Conservation (phyloP, 2,797 vertebrate genomes). For the Sebastes wilsoni region DNA sequence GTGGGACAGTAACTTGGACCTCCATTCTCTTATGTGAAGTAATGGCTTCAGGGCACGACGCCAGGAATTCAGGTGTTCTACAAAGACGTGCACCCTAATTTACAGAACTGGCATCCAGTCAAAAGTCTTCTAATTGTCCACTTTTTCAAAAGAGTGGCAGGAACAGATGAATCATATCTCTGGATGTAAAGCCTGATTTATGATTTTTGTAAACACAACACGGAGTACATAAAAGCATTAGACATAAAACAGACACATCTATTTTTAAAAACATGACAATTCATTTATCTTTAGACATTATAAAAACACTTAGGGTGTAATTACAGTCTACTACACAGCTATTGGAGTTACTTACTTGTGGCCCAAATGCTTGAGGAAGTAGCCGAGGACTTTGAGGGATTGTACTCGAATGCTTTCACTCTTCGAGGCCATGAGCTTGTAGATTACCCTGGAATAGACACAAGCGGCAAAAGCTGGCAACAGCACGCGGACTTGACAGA, state of each 20-base stretch:
- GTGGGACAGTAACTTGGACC: constrained; percentile 28
- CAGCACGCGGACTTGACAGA: constrained; percentile 36
- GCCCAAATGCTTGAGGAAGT: constrained; percentile 96
- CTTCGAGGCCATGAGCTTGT: constrained; percentile 95
- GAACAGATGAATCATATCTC: constrained; percentile 17
- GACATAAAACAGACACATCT: neutral
- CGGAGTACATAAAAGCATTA: neutral
- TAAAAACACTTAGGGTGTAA: neutral
- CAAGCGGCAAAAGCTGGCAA: constrained; percentile 48
- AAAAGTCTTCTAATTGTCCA: constrained; percentile 10
- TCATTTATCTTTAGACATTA: constrained; percentile 7
- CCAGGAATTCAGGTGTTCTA: constrained; percentile 42
- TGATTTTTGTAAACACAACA: neutral
- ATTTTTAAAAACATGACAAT: neutral
- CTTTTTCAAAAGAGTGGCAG: neutral
- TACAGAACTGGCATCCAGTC: constrained; percentile 41
- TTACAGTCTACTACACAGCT: neutral
- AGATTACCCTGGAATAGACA: constrained; percentile 90
- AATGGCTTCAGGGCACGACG: constrained; percentile 27
- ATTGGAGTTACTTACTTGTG: constrained; percentile 91
- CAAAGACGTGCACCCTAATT: constrained; percentile 31
- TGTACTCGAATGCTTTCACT: constrained; percentile 97
- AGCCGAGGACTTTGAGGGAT: constrained; percentile 96
- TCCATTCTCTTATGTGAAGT: constrained; percentile 29
- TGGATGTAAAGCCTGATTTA: constrained; percentile 12